Conservation (phyloP, 2,113 vertebrate species). For the Nesogale talazaci region DNA sequence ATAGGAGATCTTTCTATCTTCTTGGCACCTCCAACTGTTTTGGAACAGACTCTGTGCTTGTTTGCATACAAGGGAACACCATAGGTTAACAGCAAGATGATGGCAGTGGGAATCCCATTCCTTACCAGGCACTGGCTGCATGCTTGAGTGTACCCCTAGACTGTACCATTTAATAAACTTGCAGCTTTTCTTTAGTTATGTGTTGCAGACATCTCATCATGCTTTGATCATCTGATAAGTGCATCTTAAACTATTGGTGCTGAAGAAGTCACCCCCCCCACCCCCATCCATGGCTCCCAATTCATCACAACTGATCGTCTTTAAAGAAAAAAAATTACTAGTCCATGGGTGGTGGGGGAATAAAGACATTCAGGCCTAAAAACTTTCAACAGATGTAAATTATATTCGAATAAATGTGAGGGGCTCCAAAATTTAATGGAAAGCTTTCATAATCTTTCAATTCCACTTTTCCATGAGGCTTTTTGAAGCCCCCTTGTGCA, state of each 20-base stretch:
- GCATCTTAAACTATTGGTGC: not conserved
- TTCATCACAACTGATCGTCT: not conserved
- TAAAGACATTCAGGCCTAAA: not conserved
- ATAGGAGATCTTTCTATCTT: not conserved
- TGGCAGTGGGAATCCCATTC: not conserved
- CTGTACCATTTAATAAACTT: not conserved
- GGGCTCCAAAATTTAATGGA: too few relatives aligned
- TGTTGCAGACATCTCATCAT: not conserved
- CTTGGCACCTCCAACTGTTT: not conserved
- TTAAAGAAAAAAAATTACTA: constrained; percentile 43
- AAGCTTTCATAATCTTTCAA: too few relatives aligned
- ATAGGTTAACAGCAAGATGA: not conserved
- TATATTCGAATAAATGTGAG: not conserved
- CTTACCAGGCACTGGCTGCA: not conserved
- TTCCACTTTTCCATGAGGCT: too few relatives aligned
- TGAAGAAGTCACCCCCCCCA: not conserved
- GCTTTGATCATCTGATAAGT: not conserved
- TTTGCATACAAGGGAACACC: not conserved
- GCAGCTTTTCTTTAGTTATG: not conserved
- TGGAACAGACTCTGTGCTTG: not conserved
- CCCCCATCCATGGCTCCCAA: not conserved
- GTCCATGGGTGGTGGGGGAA: not conserved
- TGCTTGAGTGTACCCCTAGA: not conserved
- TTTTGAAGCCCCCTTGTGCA: too few relatives aligned
- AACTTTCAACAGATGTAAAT: constrained; percentile 21